These are phyloP conservation scores for Ctenicera cuprea DNA, from an alignment of 2,888 invertebrate genomes.

Conservation along the genomic window DNA sequence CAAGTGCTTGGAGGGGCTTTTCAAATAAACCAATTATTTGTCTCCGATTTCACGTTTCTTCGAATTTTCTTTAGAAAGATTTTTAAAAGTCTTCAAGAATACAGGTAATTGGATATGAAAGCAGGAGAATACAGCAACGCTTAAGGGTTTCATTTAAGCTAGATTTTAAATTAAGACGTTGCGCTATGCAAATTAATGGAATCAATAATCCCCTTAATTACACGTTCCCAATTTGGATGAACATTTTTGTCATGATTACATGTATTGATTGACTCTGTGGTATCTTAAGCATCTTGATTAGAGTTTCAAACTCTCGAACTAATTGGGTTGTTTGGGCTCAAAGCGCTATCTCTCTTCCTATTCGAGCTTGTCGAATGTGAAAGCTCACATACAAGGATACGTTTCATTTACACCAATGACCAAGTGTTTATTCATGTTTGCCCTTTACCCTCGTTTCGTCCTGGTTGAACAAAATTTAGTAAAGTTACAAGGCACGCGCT, in stretches of 20 bases:
- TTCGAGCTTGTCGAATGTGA: not conserved
- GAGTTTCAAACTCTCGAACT: conserved; percentile 4
- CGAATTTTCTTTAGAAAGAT: too few species aligned
- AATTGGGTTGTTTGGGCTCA: conserved; percentile 18
- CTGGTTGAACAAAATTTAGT: conserved; percentile 9
- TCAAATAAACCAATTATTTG: too few species aligned
- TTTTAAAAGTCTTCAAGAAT: too few species aligned
- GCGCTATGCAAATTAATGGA: not conserved
- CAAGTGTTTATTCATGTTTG: conserved; percentile 30
- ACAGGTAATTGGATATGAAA: not conserved
- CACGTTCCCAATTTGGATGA: not conserved
- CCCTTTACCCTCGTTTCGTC: conserved; percentile 1
- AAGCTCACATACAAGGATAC: conserved; percentile 7
- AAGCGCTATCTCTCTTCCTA: not conserved
- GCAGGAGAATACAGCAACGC: not conserved
- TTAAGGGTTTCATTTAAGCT: not conserved
- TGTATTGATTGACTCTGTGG: not conserved
- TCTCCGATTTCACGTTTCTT: too few species aligned
- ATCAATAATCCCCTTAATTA: conserved; percentile 16
- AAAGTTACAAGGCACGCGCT: conserved; percentile 13
- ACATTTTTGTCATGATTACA: not conserved
- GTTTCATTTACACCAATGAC: conserved; percentile 13
- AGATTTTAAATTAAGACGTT: not conserved
- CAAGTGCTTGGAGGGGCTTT: too few species aligned
- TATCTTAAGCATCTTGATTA: conserved; percentile 25